Conservation (phyloP, 2,113 vertebrate species). For the Pseudorectes ferrugineus region DNA sequence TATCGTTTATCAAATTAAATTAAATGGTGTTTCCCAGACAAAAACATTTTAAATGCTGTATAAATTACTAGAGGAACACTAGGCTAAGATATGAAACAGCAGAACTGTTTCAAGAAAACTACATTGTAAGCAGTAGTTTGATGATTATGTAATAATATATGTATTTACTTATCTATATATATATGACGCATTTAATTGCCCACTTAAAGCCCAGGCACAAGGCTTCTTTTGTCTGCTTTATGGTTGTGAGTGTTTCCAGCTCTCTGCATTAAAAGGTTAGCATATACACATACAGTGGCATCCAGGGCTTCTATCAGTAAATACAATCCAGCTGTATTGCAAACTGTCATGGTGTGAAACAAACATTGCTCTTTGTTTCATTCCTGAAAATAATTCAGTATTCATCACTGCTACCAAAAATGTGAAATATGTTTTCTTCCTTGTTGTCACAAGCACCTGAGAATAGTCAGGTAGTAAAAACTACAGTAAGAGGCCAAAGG, state of each 20-base stretch:
- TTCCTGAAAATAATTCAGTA: neutral
- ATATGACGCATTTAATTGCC: neutral
- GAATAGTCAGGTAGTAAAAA: neutral
- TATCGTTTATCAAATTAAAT: neutral
- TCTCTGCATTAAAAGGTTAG: neutral
- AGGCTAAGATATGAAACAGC: neutral
- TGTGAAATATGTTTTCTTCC: neutral
- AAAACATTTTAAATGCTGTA: neutral
- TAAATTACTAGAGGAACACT: neutral
- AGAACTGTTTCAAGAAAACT: neutral
- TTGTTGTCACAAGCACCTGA: neutral
- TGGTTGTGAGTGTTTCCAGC: neutral
- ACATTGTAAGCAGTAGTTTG: neutral
- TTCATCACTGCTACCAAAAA: neutral
- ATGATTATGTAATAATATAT: neutral
- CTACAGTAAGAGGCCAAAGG: neutral
- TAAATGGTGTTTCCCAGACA: neutral
- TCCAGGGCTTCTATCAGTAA: neutral
- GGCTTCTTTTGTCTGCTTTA: neutral
- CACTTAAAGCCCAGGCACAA: neutral
- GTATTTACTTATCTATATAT: neutral
- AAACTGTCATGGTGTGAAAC: neutral
- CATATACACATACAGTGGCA: accelerated
- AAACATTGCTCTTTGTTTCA: neutral
- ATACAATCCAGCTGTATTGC: neutral